Evolutionary conservation across 2,113 vertebrate genomes (phyloP).

Genomic region (Phyllostomus discolor): DNA sequence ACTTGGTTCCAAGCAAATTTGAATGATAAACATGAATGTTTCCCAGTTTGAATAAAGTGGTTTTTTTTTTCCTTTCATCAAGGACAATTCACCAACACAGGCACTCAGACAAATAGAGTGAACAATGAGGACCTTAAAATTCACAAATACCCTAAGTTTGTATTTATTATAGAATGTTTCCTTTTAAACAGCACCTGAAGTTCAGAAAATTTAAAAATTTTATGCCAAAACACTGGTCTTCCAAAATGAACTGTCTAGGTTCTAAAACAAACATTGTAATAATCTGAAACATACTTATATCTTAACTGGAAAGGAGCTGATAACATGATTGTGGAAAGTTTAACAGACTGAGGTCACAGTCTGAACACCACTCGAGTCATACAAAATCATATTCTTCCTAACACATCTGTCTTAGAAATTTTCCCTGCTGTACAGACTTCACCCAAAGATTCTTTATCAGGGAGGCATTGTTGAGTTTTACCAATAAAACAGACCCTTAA

Average conservation of each 20-base stretch:
- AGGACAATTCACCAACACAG: not conserved
- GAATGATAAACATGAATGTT: conserved; percentile 36
- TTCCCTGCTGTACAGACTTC: not conserved
- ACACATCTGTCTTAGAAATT: not conserved
- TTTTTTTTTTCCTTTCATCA: conserved; percentile 6
- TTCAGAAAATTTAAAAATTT: not conserved
- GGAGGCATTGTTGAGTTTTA: not conserved
- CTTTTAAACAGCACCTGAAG: not conserved
- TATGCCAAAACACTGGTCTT: not conserved
- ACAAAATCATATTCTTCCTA: not conserved
- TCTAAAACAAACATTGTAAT: not conserved
- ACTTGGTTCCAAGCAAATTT: conserved; percentile 45
- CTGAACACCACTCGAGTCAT: not conserved
- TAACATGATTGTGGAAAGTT: not conserved
- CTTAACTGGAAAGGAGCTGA: not conserved
- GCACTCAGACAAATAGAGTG: not conserved
- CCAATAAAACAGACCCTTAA: not conserved
- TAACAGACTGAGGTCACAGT: not conserved
- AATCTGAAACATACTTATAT: not conserved
- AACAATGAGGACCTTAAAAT: conserved; percentile 21
- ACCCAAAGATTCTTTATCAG: not conserved
- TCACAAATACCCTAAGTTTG: not conserved
- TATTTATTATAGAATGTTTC: not conserved
- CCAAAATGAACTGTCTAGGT: not conserved
- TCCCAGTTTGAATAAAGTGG: conserved; percentile 38